Conservation (phyloP, 1,140 invertebrate genomes). For the Elysia chlorotica region DNA sequence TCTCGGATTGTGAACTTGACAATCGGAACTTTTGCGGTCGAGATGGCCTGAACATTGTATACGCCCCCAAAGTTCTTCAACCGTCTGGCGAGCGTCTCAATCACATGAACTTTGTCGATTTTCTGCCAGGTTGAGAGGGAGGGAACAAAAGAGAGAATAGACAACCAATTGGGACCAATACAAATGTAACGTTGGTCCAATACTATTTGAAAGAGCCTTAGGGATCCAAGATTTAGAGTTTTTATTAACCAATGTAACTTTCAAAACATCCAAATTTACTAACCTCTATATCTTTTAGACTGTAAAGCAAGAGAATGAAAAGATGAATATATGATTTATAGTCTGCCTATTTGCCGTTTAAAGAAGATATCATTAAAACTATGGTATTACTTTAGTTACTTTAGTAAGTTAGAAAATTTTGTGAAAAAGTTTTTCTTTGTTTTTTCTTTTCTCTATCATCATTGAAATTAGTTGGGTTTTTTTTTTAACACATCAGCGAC, state of each 20-base stretch:
- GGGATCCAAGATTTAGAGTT: not conserved
- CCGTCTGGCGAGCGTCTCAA: constrained; percentile 61
- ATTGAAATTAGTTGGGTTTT: too few species aligned
- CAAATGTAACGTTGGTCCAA: not conserved
- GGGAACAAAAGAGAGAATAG: not conserved
- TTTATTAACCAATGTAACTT: not conserved
- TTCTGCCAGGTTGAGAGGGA: constrained; percentile 44
- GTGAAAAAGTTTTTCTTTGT: too few species aligned
- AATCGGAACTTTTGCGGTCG: constrained; percentile 72
- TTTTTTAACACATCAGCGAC: too few species aligned
- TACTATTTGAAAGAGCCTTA: not conserved
- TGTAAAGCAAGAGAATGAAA: not conserved
- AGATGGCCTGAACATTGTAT: constrained; percentile 65
- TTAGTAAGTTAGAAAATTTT: too few species aligned
- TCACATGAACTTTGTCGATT: constrained; percentile 58
- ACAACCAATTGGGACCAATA: constrained; percentile 6
- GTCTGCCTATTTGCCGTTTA: too few species aligned
- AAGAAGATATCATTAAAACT: too few species aligned
- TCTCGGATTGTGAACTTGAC: constrained; percentile 67
- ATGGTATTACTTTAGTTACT: too few species aligned
- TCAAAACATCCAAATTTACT: not conserved
- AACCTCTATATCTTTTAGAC: not conserved
- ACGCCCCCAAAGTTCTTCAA: constrained; percentile 60
- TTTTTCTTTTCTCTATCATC: too few species aligned
- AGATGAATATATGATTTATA: too few species aligned